Conservation (phyloP, 2,888 invertebrate species). For the Pseudanteris insignis region DNA sequence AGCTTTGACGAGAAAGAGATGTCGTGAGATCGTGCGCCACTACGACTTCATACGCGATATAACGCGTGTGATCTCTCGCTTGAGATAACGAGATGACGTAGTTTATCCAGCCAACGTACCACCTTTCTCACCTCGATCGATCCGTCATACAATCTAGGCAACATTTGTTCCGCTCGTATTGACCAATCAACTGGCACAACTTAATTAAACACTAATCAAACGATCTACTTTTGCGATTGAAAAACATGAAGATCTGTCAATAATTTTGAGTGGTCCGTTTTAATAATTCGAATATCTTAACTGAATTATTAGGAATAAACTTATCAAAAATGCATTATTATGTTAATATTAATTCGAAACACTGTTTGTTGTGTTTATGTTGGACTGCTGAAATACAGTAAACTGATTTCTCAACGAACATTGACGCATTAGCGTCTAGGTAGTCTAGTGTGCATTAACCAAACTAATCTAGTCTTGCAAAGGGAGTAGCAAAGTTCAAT, state of each 20-base stretch:
- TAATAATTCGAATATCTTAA: no score
- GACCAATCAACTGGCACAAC: no score
- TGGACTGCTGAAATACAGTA: constrained; percentile 26
- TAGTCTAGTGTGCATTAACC: constrained; percentile 53
- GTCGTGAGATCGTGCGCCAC: constrained; percentile 12
- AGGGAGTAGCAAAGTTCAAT: constrained; percentile 58
- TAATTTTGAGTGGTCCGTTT: no score
- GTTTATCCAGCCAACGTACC: no score
- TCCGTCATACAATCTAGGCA: not conserved
- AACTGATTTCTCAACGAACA: constrained; percentile 31
- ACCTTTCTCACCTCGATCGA: no score
- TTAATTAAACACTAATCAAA: no score
- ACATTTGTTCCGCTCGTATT: not conserved
- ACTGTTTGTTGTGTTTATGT: no score
- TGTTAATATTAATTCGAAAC: no score
- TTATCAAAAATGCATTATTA: no score
- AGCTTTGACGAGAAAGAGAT: constrained; percentile 30
- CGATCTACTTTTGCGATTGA: no score
- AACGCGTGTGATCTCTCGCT: constrained; percentile 1
- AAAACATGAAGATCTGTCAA: no score
- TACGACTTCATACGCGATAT: constrained; percentile 19
- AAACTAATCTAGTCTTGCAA: constrained; percentile 60
- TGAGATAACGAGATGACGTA: constrained; percentile 2
- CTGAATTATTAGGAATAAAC: no score
- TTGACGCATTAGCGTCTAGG: constrained; percentile 52